Percentiles rank a stretch among this genome's conserved stretches.
Evolutionary conservation across 1,140 invertebrate genomes (phyloP).

Genomic region (Papilio polyxenes): DNA sequence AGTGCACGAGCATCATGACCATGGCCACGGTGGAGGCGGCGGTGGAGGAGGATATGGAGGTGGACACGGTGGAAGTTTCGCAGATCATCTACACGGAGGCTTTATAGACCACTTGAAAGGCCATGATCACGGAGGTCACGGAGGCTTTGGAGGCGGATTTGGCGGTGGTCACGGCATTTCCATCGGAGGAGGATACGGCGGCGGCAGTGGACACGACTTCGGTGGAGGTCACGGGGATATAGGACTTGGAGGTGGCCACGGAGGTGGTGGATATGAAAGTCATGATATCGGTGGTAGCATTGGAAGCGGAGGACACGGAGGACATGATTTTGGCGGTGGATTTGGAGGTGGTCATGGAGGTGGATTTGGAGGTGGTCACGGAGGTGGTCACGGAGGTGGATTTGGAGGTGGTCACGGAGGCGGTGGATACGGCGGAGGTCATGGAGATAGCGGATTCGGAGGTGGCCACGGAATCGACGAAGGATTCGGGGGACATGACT

Average conservation of each 20-base stretch:
- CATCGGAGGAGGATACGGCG: conserved; percentile 45
- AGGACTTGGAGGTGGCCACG: conserved; percentile 43
- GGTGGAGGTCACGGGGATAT: conserved; percentile 44
- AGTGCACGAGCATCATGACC: conserved; percentile 66
- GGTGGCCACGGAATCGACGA: conserved; percentile 38
- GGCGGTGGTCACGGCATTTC: conserved; percentile 46
- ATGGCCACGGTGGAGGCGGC: conserved; percentile 52
- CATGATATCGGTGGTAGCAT: conserved; percentile 42
- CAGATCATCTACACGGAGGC: conserved; percentile 46
- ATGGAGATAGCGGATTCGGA: conserved; percentile 38
- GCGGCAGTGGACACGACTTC: conserved; percentile 42
- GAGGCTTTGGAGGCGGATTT: conserved; percentile 46
- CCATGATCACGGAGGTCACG: conserved; percentile 42
- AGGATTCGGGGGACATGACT: conserved; percentile 17
- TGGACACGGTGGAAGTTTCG: conserved; percentile 45
- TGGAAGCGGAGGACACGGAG: conserved; percentile 47
- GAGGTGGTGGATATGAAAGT: conserved; percentile 47
- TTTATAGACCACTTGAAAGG: conserved; percentile 49
- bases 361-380: conserved; percentile 45
- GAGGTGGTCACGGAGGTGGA: conserved; percentile 40
- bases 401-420: conserved; percentile 39
- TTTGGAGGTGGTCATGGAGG: conserved; percentile 51
- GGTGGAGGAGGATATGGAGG: conserved; percentile 43
- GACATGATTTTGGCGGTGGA: conserved; percentile 42
- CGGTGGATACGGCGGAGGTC: conserved; percentile 29